Evolutionary conservation across 2,797 vertebrate species (phyloP), one percentile per base, ranked within the genome.

Genomic region (Falco cherrug): DNA sequence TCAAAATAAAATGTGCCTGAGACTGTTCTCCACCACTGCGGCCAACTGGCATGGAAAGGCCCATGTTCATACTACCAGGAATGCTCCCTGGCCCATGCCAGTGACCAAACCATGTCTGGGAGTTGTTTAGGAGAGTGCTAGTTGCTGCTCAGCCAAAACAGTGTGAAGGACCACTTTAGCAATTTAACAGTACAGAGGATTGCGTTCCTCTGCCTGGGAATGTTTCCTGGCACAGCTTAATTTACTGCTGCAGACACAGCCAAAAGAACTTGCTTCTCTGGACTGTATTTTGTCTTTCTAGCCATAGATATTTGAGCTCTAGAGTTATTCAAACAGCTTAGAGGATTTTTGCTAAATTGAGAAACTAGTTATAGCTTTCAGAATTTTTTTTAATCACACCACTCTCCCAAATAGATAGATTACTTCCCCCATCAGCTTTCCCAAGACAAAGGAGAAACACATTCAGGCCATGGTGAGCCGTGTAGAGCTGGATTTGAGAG

Each of bases 131-230:
- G 87, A 94, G 81, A 89, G 48, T 57, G 28, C 45, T 90, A 59
- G 74, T 3, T 82, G 89, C 81, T 87, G 74, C 59, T 87, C 59
- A 48, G 94, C 92, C 95, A 96, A 93, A 96, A 90, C 10, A 6
- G 56, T 93, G 76, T 90, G 81, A 95, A 96, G 71, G 51, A 82
- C 75, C 88, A 90, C 90, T 82, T 93, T 2, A 95, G 88, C 60
- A 82, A 70, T 84, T 89, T 87, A 89, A 76, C 48, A 95, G 60
- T 79, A 92, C 17, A 80, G 51, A 96, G 83, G 74, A 94, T 53
- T 83, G 48, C 10, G 9, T 96, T 95, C 81, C 78, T 89, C 68
- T 92, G 93, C 95, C 81, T 77, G 84, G 43, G 81, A 95, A 93
- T 82, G 53, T 87, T 94, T 93, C 90, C 93, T 96, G 93, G 87